Conservation (phyloP, 2,113 vertebrate genomes). For the Octodon degus region DNA sequence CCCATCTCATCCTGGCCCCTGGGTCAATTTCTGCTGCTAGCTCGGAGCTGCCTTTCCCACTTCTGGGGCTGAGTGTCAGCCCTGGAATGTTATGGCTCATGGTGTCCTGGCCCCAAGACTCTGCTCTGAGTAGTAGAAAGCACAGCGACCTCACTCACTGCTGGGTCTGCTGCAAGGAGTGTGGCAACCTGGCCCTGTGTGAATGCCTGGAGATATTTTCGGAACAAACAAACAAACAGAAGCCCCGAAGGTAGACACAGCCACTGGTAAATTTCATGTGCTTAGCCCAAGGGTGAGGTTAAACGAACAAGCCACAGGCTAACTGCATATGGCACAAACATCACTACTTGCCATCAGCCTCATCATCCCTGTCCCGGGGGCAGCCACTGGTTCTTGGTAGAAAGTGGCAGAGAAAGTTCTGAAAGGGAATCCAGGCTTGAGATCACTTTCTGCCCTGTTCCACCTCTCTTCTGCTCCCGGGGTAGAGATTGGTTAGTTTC, state of each 20-base stretch:
- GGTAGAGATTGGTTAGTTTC: background rate
- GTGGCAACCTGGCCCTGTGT: fast-evolving
- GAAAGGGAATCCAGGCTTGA: fast-evolving
- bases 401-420: background rate
- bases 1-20: fast-evolving
- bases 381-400: background rate
- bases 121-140: background rate
- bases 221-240: fast-evolving
- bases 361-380: background rate
- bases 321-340: fast-evolving
- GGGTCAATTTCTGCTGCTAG: background rate
- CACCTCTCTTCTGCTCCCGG: fast-evolving
- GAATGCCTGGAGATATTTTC: background rate
- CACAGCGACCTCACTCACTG: background rate
- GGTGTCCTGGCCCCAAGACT: fast-evolving
- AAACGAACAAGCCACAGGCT: fast-evolving
- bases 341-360: fast-evolving
- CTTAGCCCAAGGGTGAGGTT: fast-evolving
- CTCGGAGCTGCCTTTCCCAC: fast-evolving
- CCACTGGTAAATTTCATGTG: fast-evolving
- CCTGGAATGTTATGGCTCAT: too few relatives aligned
- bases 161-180: fast-evolving
- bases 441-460: fast-evolving
- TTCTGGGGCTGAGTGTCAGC: background rate
- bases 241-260: fast-evolving